Base-by-base conservation (phyloP, 2,888 invertebrate species). In the Steinernema hermaphroditum region DNA sequence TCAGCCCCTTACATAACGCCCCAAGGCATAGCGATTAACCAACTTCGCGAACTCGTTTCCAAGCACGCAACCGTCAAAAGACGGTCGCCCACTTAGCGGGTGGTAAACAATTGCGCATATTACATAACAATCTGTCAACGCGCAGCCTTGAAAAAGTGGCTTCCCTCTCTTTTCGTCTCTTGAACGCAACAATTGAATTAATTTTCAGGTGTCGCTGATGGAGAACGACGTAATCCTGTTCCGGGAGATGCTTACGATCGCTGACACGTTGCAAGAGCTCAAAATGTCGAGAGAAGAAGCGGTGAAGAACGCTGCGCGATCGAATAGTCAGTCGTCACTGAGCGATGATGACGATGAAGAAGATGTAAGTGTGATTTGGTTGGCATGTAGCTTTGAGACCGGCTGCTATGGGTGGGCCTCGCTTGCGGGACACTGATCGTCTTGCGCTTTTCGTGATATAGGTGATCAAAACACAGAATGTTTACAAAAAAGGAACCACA, bases 221-320 rank as follows among this genome's bases (percentile, higher is more conserved):
- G 86, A 86, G 74, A 85, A 84, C 75, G 86, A 86, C 78, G 81
- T 86, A 75, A 75, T 75, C n/a, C 78, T 86, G 72, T 77, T 86
- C 74, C 80, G 84, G 73, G 84, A 86, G 74, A 80, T 86, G 68
- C 77, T 86, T 71, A 75, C 78, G 44, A 78, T 86, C 49, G 82
- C 82, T 46, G 85, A 85, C 54, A 75, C 77, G 19, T 69, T 78
- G 34, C 74, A 75, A 41, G 77, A 79, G 44, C 49, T 78, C 22
- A 72, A 76, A 22, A 54, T 71, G 44, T 68, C 72, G 29, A 43
- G 49, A 34, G 54, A 73, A 29, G 41, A 27, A 29, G 49, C 34
- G 46, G n/a, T 14, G 43, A 49, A 32, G 43, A 37, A 8, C 46
- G 50, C 49, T 37, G 49, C 50, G 37, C 43, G 69, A 54, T 24